These are phyloP conservation scores for Pantherophis alleghaniensis DNA, from an alignment of 2,797 vertebrate species.

Conservation along the genomic window DNA sequence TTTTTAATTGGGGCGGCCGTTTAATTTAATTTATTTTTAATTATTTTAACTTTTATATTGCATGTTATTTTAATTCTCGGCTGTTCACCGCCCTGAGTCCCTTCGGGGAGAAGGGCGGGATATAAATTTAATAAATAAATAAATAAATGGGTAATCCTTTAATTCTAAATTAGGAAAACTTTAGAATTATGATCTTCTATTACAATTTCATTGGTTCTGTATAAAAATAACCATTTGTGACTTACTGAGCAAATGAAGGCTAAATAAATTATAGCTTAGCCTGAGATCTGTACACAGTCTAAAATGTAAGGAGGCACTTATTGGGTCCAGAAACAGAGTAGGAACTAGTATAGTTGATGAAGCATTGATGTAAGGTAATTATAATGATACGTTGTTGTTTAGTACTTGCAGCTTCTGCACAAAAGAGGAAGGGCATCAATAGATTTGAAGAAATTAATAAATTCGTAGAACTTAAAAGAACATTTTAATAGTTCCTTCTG, in stretches of 20 bases:
- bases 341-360: background rate
- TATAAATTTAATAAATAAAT: no score
- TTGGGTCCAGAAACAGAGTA: background rate
- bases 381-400: background rate
- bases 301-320: background rate
- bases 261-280: background rate
- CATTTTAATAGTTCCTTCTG: background rate
- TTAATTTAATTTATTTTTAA: no score
- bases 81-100: no score
- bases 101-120: no score
- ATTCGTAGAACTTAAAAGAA: background rate
- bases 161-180: background rate
- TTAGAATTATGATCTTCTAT: background rate
- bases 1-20: no score
- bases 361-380: background rate
- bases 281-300: background rate
- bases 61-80: no score
- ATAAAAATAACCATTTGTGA: background rate
- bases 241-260: background rate
- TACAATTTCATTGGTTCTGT: background rate
- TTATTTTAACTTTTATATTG: no score
- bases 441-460: background rate
- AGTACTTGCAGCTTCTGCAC: background rate
- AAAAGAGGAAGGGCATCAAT: background rate
- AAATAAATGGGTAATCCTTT: no score